Evolutionary conservation across 2,797 vertebrate genomes (phyloP).

Genomic region (Siniperca scherzeri): DNA sequence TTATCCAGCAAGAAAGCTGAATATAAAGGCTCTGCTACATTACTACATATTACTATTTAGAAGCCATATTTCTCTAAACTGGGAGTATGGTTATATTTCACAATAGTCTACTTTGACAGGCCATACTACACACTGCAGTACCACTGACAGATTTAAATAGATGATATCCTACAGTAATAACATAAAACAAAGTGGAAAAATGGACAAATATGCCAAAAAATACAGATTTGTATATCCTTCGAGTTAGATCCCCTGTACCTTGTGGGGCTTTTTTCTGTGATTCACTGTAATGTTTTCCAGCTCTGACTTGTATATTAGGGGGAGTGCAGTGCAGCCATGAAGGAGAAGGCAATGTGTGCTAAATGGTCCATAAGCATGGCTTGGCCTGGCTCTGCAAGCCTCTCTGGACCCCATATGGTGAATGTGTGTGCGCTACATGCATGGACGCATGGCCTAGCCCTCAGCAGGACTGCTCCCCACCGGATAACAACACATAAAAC

Average conservation of each 20-base stretch:
- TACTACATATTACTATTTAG: neutral
- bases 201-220: conserved; percentile 57
- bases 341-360: conserved; percentile 78
- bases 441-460: conserved; percentile 73
- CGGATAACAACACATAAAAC: conserved; percentile 75
- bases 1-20: neutral
- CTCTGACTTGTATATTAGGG: conserved; percentile 51
- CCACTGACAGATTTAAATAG: conserved; percentile 51
- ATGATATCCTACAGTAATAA: conserved; percentile 29
- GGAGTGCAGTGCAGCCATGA: conserved; percentile 63
- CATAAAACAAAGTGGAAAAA: conserved; percentile 42
- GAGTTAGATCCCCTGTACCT: conserved; percentile 32
- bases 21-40: conserved; percentile 8
- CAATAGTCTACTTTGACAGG: conserved; percentile 22
- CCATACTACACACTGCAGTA: neutral
- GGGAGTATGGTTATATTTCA: conserved; percentile 31
- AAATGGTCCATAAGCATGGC: conserved; percentile 79
- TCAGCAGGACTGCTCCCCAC: conserved; percentile 66
- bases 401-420: conserved; percentile 74
- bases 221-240: conserved; percentile 54
- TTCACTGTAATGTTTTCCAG: conserved; percentile 70
- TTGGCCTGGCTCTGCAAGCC: conserved; percentile 63
- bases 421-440: conserved; percentile 71
- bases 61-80: conserved; percentile 30
- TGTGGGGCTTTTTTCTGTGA: conserved; percentile 50